These are phyloP conservation scores for Entosphenus tridentatus DNA, from an alignment of 2,113 vertebrate species.

Conservation along the genomic window DNA sequence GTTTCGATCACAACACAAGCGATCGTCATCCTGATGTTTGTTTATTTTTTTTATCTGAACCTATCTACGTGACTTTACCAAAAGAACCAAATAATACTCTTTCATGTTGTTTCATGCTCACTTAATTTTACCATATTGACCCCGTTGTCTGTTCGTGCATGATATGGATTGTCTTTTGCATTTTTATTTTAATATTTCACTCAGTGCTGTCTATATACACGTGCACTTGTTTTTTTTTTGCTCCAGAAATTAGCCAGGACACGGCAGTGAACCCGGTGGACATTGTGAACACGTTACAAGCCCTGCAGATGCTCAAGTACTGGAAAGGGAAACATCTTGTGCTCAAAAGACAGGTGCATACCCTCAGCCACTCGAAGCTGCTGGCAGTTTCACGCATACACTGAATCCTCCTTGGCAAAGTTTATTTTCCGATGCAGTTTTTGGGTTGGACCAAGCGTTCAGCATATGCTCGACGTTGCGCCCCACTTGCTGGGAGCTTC, in stretches of 20 bases:
- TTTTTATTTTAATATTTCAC: too few species aligned
- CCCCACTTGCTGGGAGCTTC: background rate
- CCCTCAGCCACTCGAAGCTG: background rate
- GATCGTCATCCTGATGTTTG: too few species aligned
- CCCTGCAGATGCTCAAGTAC: constrained; percentile 97
- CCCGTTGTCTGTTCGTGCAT: too few species aligned
- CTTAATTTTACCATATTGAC: too few species aligned
- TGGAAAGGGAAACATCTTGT: constrained; percentile 97
- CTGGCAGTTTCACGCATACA: background rate
- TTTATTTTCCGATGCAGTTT: background rate
- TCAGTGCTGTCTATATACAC: background rate
- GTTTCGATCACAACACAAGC: too few species aligned
- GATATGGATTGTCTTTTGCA: too few species aligned
- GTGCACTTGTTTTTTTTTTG: constrained; percentile 1
- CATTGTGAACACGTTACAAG: constrained; percentile 92
- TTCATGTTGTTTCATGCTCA: too few species aligned
- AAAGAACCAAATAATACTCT: too few species aligned
- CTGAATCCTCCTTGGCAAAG: background rate
- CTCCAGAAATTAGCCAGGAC: constrained; percentile 93
- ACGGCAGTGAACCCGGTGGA: constrained; percentile 91
- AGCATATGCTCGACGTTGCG: background rate
- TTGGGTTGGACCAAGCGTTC: background rate
- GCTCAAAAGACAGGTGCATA: constrained; percentile 70
- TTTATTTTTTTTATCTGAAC: too few species aligned
- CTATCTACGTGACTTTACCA: too few species aligned